phyloP scores from a whole-genome alignment of 37 sponge, comb jelly and placozoan species.

The Hormiphora californensis region DNA sequence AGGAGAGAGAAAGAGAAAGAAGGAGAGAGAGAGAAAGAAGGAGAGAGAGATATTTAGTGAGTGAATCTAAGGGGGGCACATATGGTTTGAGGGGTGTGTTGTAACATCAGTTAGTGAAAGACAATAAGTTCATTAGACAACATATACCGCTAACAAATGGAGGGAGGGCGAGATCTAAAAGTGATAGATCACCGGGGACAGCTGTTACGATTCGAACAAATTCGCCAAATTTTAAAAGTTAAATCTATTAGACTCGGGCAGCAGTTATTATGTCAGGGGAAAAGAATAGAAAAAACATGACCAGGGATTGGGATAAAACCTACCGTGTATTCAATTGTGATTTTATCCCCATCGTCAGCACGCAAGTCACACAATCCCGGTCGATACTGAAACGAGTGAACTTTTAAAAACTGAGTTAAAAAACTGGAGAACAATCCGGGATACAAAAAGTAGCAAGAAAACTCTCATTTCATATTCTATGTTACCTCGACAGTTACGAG shows the following conservation, averaged over 20 bases:
- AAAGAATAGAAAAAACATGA: too few relatives aligned
- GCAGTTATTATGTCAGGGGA: too few relatives aligned
- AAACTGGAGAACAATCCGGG: too few relatives aligned
- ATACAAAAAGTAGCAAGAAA: too few relatives aligned
- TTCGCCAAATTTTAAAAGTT: background rate
- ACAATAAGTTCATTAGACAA: conserved; percentile 4
- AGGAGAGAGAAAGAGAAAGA: too few relatives aligned
- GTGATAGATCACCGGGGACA: background rate
- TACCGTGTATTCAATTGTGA: conserved; percentile 15
- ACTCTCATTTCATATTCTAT: too few relatives aligned
- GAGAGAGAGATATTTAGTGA: too few relatives aligned
- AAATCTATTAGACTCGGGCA: too few relatives aligned
- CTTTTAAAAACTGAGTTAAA: too few relatives aligned
- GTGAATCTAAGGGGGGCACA: background rate
- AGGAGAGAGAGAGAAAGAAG: too few relatives aligned
- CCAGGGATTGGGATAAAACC: too few relatives aligned
- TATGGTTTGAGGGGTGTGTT: background rate
- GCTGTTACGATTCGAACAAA: background rate
- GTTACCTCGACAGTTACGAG: conserved; percentile 28
- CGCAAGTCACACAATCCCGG: background rate
- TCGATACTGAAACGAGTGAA: background rate
- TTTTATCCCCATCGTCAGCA: conserved; percentile 39
- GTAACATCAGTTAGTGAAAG: conserved; percentile 28
- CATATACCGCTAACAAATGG: background rate
- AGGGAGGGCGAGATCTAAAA: background rate